These are phyloP conservation scores for Oncopeltus fasciatus DNA, from an alignment of 1,140 invertebrate species.

Conservation along the genomic window DNA sequence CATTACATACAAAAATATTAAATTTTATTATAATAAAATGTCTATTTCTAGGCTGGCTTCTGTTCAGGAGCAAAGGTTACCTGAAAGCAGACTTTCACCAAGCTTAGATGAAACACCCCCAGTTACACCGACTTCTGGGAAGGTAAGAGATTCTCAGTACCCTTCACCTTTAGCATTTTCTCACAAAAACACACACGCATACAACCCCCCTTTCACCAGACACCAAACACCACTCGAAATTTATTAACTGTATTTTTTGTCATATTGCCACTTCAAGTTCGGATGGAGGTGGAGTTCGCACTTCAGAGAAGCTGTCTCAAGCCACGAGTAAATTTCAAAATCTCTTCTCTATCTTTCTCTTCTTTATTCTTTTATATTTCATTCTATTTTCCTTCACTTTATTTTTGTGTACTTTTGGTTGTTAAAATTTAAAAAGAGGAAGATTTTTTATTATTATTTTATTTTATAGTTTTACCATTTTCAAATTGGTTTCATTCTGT, in stretches of 20 bases:
- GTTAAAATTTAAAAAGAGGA: too few relatives aligned
- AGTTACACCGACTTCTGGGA: constrained; percentile 48
- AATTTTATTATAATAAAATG: too few relatives aligned
- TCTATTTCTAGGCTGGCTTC: constrained; percentile 70
- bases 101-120: constrained; percentile 40
- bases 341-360: constrained; percentile 31
- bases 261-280: constrained; percentile 37
- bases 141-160: constrained; percentile 34
- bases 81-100: constrained; percentile 45
- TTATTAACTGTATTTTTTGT: constrained; percentile 17
- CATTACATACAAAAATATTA: too few relatives aligned
- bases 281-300: constrained; percentile 86
- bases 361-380: constrained; percentile 22
- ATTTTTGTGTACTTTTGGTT: constrained; percentile 9
- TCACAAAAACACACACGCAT: constrained; percentile 8
- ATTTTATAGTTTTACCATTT: constrained; percentile 17
- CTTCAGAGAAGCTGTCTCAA: constrained; percentile 81
- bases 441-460: constrained; percentile 14
- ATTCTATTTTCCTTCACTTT: constrained; percentile 15
- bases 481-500: constrained; percentile 9
- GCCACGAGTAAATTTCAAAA: constrained; percentile 45
- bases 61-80: constrained; percentile 82
- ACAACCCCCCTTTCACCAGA: constrained; percentile 5
- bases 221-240: constrained; percentile 11
- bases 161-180: background rate